These are phyloP conservation scores for Artibeus jamaicensis DNA, from an alignment of 2,797 vertebrate species.

Conservation along the genomic window DNA sequence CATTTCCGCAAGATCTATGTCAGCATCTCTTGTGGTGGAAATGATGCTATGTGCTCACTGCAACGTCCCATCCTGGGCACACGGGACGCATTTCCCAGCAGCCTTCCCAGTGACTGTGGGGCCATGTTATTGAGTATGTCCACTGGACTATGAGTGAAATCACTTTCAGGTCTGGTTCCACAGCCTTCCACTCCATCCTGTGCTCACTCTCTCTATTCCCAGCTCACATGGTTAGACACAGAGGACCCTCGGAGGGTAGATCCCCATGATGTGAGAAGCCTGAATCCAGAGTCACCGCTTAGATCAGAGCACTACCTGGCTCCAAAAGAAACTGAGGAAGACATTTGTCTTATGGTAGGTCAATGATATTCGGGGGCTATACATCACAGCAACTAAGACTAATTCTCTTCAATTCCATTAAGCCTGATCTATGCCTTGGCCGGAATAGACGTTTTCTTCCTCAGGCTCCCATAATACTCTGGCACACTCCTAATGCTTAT, in stretches of 20 bases:
- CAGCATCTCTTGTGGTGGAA: neutral
- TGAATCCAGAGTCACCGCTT: neutral
- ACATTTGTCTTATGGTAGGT: neutral
- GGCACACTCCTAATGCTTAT: neutral
- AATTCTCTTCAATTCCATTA: neutral
- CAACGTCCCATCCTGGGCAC: neutral
- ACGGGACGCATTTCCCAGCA: neutral
- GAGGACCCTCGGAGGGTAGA: neutral
- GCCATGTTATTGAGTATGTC: neutral
- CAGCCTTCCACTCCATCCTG: neutral
- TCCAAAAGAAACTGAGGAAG: neutral
- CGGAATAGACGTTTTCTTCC: neutral
- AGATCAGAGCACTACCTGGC: neutral
- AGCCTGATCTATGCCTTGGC: neutral
- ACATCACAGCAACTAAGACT: neutral
- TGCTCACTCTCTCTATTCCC: neutral
- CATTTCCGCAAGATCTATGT: neutral
- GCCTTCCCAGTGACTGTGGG: neutral
- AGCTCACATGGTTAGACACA: neutral
- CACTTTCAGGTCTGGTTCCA: neutral
- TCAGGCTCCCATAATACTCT: neutral
- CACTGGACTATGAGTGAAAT: neutral
- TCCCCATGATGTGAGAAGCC: neutral
- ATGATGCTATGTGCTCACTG: neutral
- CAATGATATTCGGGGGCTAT: neutral